These are phyloP conservation scores for Deilephila elpenor DNA, from an alignment of 2,888 invertebrate genomes.

Conservation along the genomic window DNA sequence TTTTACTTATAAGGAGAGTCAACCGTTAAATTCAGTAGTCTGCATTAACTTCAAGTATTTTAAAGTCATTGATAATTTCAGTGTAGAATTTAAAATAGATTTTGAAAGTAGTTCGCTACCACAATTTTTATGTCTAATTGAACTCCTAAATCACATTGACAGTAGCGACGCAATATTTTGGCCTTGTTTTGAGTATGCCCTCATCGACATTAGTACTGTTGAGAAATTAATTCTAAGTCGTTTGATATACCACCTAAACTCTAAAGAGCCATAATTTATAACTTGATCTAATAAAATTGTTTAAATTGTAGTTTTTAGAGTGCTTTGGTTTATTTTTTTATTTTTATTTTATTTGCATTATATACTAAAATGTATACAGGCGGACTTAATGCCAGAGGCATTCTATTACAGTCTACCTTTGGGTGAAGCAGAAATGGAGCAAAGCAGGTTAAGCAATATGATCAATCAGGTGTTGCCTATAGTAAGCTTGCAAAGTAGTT, in stretches of 20 bases:
- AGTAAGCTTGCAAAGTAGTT: too few species aligned
- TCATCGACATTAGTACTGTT: constrained; percentile 1
- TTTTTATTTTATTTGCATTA: too few species aligned
- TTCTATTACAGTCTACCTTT: too few species aligned
- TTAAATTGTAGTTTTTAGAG: too few species aligned
- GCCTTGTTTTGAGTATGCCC: neutral
- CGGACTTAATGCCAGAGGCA: too few species aligned
- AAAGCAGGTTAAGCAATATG: too few species aligned
- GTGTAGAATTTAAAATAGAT: constrained; percentile 1
- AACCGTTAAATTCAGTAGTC: neutral
- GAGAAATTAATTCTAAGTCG: neutral
- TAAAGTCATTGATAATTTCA: neutral
- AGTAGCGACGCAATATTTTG: constrained; percentile 10
- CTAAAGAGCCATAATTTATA: too few species aligned
- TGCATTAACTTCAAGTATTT: neutral
- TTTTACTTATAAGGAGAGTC: neutral
- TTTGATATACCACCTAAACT: neutral
- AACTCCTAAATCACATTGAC: constrained; percentile 13
- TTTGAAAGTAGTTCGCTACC: constrained; percentile 10
- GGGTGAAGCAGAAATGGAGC: too few species aligned
- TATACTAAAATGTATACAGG: too few species aligned
- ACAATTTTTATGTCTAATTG: constrained; percentile 12
- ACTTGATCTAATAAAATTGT: too few species aligned
- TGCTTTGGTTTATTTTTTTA: too few species aligned
- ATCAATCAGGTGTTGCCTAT: too few species aligned